These are phyloP conservation scores for Apogon talboti DNA, from an alignment of 2,797 vertebrate species.

Conservation along the genomic window DNA sequence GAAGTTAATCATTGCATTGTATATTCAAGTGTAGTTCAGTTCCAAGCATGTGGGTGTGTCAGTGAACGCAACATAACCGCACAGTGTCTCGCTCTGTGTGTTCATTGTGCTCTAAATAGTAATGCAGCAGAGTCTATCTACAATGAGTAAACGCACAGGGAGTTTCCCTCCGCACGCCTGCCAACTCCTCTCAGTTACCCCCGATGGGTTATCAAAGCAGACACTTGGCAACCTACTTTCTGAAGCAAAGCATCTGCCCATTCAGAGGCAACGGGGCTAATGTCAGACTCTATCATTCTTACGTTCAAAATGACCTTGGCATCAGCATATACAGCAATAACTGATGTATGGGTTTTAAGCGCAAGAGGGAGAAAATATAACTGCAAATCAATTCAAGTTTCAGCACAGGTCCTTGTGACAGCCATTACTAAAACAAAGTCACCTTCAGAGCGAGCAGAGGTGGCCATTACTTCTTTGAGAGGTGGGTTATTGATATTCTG, in stretches of 20 bases:
- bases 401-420: slow-evolving; percentile 70
- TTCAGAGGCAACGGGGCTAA: slow-evolving; percentile 75
- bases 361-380: slow-evolving; percentile 76
- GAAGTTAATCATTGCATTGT: neutral
- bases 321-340: slow-evolving; percentile 76
- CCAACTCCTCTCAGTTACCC: slow-evolving; percentile 76
- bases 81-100: slow-evolving; percentile 30
- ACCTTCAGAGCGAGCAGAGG: slow-evolving; percentile 76
- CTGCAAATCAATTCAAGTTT: slow-evolving; percentile 83
- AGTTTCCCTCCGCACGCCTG: slow-evolving; percentile 72
- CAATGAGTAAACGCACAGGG: slow-evolving; percentile 62
- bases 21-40: slow-evolving; percentile 16
- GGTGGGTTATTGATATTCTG: slow-evolving; percentile 79
- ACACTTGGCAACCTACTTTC: slow-evolving; percentile 84
- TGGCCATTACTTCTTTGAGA: slow-evolving; percentile 74
- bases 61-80: slow-evolving; percentile 18
- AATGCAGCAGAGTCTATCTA: slow-evolving; percentile 66
- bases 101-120: slow-evolving; percentile 70
- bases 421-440: slow-evolving; percentile 82
- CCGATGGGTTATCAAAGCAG: slow-evolving; percentile 80
- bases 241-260: slow-evolving; percentile 81
- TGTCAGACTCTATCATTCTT: slow-evolving; percentile 83
- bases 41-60: neutral
- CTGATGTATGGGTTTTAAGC: slow-evolving; percentile 73
- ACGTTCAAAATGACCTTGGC: slow-evolving; percentile 83